Evolutionary conservation across 1,140 invertebrate species (phyloP), one percentile per base, ranked within the genome.

Genomic region (Colletes gigas): DNA sequence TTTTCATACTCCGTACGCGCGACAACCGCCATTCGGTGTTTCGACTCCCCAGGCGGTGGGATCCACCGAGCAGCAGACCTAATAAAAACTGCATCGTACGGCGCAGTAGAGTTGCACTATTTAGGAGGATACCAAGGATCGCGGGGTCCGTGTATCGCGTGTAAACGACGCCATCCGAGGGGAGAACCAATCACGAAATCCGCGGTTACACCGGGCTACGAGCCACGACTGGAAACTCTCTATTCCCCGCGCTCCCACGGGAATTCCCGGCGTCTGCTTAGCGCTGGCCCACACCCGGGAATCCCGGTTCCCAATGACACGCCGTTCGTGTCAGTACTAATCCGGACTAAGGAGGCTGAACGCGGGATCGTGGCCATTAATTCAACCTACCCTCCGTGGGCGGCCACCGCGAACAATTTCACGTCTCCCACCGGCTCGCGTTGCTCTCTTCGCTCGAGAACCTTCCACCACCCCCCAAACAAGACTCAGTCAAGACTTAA

Each of bases 321-420:
- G 85, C 84, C 87, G 83, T 89, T 84, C 88, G 84, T 89, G 90
- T 91, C 89, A 83, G 85, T 88, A 88, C 90, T 91, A 91, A 90
- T 91, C 90, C 88, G 83, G 77, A 71, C 86, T 91, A 90, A 91
- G 90, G 88, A 89, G 87, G 86, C 89, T 89, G 86, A 88, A 89
- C 75, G 83, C 62, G 85, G 74, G 78, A 86, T 87, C 84, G 80
- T 81, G 68, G 80, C 89, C 89, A 90, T 90, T 91, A 90, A 91
- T 91, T 91, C 87, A 81, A 50, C 77, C 85, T 63, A 63, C 73
- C 70, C 83, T 78, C 83, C 55, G 72, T 52, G 68, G 70, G 80
- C 86, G 84, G 54, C 82, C 82, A 82, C 88, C 84, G 76, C 89
- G 85, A 77, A 82, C 78, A 80, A 80, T 80, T 75, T 72, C 54